Conservation (phyloP, 2,797 vertebrate species). For the Sebastes iracundus region DNA sequence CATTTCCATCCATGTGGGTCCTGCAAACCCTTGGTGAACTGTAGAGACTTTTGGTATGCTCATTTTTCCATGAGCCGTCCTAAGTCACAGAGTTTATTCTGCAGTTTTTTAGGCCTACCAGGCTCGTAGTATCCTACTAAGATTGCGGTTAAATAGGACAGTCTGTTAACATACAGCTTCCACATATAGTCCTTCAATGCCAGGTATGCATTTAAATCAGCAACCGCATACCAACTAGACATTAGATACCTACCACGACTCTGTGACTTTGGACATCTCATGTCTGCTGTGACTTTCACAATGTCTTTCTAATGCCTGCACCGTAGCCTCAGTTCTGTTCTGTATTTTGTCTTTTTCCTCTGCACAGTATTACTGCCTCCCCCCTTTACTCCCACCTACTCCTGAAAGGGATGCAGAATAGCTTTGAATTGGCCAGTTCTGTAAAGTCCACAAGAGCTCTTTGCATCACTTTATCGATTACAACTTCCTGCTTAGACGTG, state of each 20-base stretch:
- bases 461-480: constrained; percentile 80
- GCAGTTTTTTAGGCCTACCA: background rate
- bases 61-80: constrained; percentile 85
- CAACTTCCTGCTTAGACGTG: constrained; percentile 73
- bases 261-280: constrained; percentile 89
- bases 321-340: constrained; percentile 65
- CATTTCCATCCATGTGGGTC: constrained; percentile 90
- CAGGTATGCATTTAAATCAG: constrained; percentile 13
- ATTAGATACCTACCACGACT: constrained; percentile 58
- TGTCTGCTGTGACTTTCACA: constrained; percentile 79
- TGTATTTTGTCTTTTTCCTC: constrained; percentile 69
- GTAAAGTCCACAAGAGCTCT: constrained; percentile 63
- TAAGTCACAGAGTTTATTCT: constrained; percentile 79
- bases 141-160: background rate
- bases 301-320: constrained; percentile 80
- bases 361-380: constrained; percentile 48
- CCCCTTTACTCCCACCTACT: constrained; percentile 33
- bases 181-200: background rate
- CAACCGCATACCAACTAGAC: background rate
- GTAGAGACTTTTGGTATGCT: constrained; percentile 95
- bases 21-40: constrained; percentile 91
- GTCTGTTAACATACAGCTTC: background rate
- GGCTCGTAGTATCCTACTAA: background rate
- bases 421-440: constrained; percentile 65
- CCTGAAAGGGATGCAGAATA: constrained; percentile 80